Percentiles rank a stretch among this genome's conserved stretches.
phyloP scores from a whole-genome alignment of 35 echinoderm and acorn worm genomes.

The Ptychodera flava region DNA sequence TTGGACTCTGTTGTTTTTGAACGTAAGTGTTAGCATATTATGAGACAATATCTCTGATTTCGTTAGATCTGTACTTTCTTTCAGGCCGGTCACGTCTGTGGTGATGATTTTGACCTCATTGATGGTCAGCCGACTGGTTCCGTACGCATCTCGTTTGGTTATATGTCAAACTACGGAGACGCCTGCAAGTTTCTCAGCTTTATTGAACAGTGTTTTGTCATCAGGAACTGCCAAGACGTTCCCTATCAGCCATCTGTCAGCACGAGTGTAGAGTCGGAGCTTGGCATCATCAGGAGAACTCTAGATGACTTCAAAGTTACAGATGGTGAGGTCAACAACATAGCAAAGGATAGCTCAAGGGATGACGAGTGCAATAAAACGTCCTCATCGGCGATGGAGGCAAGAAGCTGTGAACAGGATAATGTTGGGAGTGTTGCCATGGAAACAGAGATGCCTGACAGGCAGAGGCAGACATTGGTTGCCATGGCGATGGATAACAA shows the following conservation, averaged over 20 bases:
- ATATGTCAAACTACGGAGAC: conserved; percentile 81
- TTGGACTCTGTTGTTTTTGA: no score
- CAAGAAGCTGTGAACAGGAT: no score
- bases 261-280: neutral
- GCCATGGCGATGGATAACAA: neutral
- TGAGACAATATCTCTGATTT: no score
- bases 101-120: conserved; percentile 86
- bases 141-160: conserved; percentile 89
- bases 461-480: no score
- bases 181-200: conserved; percentile 60
- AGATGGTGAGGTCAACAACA: no score
- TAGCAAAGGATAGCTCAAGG: no score
- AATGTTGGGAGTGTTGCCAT: no score
- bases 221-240: neutral
- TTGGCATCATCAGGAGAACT: neutral
- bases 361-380: no score
- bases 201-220: conserved; percentile 47
- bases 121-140: conserved; percentile 84
- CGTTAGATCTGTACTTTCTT: neutral
- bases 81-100: conserved; percentile 92
- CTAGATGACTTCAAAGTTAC: no score
- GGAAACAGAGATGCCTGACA: no score
- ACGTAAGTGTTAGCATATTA: no score
- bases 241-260: neutral
- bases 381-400: no score